These are phyloP conservation scores for Catharus minimus DNA, from an alignment of 2,113 vertebrate genomes.

Conservation along the genomic window DNA sequence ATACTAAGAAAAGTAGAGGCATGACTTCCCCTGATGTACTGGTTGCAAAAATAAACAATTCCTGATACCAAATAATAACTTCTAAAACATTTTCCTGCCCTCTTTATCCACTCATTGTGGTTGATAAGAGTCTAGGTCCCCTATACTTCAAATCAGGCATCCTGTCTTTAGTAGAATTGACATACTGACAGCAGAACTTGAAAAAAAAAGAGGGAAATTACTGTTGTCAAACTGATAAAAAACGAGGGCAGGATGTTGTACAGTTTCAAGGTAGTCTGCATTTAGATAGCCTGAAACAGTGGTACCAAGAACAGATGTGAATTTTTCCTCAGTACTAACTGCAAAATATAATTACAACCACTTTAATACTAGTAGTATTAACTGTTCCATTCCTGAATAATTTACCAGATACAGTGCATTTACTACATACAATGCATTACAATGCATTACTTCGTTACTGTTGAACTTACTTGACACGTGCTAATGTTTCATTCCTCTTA, in stretches of 20 bases:
- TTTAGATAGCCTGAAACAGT: neutral
- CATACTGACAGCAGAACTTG: neutral
- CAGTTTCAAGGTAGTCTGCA: constrained; percentile 9
- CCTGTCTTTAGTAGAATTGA: neutral
- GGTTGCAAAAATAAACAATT: neutral
- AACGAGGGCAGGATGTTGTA: neutral
- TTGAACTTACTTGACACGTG: neutral
- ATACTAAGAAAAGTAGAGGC: neutral
- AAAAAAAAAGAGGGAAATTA: constrained; percentile 18
- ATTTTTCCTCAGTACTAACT: neutral
- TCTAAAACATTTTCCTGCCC: neutral
- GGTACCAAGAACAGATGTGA: neutral
- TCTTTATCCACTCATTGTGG: neutral
- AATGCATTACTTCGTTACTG: too few species aligned
- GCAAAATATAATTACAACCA: constrained; percentile 8
- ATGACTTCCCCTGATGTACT: neutral
- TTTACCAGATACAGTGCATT: neutral
- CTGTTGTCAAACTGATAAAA: neutral
- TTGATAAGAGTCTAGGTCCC: neutral
- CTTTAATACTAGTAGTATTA: neutral
- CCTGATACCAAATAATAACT: neutral
- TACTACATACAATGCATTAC: too few species aligned
- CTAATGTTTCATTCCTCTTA: neutral
- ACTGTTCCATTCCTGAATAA: neutral
- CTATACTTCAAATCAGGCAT: neutral